Percentiles rank a stretch among this genome's conserved stretches.
phyloP scores from a whole-genome alignment of 2,113 vertebrate genomes.

The Cyprinodon variegatus region DNA sequence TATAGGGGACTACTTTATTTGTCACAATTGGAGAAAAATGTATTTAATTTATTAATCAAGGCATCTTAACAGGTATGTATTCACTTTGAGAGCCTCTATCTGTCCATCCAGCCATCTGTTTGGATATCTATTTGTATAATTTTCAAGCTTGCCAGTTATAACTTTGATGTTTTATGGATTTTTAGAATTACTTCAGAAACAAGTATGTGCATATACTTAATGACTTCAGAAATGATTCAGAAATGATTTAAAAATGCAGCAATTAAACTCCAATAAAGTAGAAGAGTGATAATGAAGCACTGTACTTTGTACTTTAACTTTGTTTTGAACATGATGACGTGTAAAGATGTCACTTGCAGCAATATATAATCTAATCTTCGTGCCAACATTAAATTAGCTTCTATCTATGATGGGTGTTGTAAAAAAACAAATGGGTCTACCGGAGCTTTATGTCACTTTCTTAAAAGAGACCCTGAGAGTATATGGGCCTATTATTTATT shows the following conservation, averaged over 20 bases:
- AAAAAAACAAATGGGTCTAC: rapidly evolving
- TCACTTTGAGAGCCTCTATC: not conserved
- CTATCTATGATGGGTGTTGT: not conserved
- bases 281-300: not conserved
- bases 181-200: not conserved
- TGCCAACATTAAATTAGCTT: not conserved
- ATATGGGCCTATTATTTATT: not conserved
- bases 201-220: not conserved
- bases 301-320: not conserved
- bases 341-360: not conserved
- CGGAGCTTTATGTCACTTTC: not conserved
- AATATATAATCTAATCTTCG: not conserved
- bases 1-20: not conserved
- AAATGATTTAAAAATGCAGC: not conserved
- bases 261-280: not conserved
- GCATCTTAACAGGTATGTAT: not conserved
- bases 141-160: not conserved
- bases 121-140: not conserved
- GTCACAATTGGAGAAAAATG: not conserved
- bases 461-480: not conserved
- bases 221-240: not conserved
- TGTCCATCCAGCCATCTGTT: constrained; percentile 1
- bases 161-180: not conserved
- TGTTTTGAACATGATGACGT: not conserved
- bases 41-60: not conserved